Evolutionary conservation across 2,113 vertebrate genomes (phyloP).

Genomic region (Actinemys pallida): DNA sequence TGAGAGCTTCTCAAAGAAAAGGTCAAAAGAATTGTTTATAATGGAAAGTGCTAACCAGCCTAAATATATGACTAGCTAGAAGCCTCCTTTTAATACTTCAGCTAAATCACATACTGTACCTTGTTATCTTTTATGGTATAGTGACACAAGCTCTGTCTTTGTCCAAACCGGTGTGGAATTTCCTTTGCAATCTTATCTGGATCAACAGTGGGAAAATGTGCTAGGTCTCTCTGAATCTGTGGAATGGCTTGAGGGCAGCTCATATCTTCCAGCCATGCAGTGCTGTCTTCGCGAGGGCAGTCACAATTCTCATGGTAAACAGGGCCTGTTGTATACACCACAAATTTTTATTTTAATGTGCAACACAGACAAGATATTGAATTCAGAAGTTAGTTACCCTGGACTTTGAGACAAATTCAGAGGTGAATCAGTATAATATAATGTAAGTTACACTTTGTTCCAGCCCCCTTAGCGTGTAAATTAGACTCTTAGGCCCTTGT

Average conservation of each 20-base stretch:
- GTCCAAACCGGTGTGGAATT: slow-evolving; percentile 92
- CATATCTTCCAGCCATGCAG: slow-evolving; percentile 89
- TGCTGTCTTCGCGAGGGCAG: slow-evolving; percentile 87
- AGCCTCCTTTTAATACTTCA: not conserved
- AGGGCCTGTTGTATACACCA: slow-evolving; percentile 80
- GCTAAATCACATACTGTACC: slow-evolving; percentile 74
- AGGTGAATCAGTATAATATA: not conserved
- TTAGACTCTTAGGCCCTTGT: not conserved
- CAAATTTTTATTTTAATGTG: not conserved
- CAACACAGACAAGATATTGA: not conserved
- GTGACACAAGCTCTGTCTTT: slow-evolving; percentile 96
- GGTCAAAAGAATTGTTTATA: not conserved
- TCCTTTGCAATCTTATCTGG: slow-evolving; percentile 89
- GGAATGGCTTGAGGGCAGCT: slow-evolving; percentile 86
- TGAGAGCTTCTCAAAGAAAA: not conserved
- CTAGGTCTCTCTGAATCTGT: slow-evolving; percentile 91
- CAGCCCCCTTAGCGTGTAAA: not conserved
- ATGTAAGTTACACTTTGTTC: not conserved
- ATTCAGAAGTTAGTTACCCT: not conserved
- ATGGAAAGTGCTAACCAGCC: not conserved
- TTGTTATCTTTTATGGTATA: slow-evolving; percentile 96
- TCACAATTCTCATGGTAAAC: slow-evolving; percentile 95
- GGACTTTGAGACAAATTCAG: not conserved
- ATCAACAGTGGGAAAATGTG: slow-evolving; percentile 84
- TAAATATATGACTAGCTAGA: not conserved